phyloP scores from a whole-genome alignment of 2,888 invertebrate genomes.

The Epinotia nisella region DNA sequence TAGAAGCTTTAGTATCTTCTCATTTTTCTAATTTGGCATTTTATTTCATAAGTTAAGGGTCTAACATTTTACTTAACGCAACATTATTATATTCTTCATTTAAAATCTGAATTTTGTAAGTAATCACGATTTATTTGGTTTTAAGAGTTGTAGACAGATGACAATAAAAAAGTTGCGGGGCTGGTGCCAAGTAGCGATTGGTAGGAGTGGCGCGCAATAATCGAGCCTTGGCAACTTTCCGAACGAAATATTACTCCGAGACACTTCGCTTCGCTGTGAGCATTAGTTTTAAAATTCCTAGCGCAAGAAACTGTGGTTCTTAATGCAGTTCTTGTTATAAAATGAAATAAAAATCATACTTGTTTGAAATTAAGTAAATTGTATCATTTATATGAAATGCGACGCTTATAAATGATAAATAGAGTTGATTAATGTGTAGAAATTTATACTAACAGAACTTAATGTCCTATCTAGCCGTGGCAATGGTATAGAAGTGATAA shows the following conservation, averaged over 20 bases:
- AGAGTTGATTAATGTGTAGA: not conserved
- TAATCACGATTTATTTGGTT: conserved; percentile 47
- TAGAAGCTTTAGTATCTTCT: not conserved
- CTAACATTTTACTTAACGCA: not conserved
- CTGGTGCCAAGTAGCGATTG: conserved; percentile 57
- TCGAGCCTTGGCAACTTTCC: conserved; percentile 56
- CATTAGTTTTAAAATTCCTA: conserved; percentile 41
- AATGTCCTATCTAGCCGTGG: no score
- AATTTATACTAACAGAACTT: no score
- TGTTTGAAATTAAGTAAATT: conserved; percentile 10
- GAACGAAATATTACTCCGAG: conserved; percentile 46
- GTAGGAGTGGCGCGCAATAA: conserved; percentile 55
- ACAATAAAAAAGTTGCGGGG: conserved; percentile 49
- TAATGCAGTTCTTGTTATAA: conserved; percentile 28
- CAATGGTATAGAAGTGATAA: no score
- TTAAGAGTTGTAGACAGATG: conserved; percentile 49
- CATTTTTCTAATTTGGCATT: not conserved
- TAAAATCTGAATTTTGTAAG: conserved; percentile 24
- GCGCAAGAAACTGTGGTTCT: conserved; percentile 23
- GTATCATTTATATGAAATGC: not conserved
- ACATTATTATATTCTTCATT: not conserved
- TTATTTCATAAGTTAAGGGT: not conserved
- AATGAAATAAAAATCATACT: conserved; percentile 14
- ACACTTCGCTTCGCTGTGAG: conserved; percentile 36
- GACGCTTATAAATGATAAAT: conserved; percentile 5